Evolutionary conservation across 2,888 invertebrate genomes (phyloP), one percentile per base, ranked within the genome.

Genomic region (Galerucella pusilla): DNA sequence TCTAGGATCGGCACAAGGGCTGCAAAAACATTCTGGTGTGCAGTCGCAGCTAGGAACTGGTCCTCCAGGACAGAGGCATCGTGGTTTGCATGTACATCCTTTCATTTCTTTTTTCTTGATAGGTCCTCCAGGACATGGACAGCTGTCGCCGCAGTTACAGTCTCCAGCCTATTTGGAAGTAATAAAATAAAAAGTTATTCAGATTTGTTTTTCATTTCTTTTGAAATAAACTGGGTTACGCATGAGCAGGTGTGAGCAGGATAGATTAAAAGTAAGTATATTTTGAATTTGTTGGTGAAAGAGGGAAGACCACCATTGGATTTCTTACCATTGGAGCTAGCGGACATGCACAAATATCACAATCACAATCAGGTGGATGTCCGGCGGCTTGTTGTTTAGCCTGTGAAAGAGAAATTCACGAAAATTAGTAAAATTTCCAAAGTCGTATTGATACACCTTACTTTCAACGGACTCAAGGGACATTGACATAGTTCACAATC

Each of bases 401-500:
- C 67, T 61, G 28, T 16, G 45, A 64, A 7, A 57, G 9, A 57
- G 7, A 57, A 20, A 57, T 57, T 20, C 2, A 12, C 14, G 3
- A 12, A 49, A 49, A 49, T 49, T 49, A 12, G 12, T 49, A 4
- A 12, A 12, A 12, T 49, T 12, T 12, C 2, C 11, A 2, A 49
- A 49, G 12, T 49, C 14, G 12, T 4, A 49, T 12, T 49, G 14
- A 12, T 35, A 61, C 20, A 9, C 3, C 28, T 61, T 45, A 64
- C 64, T 16, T 64, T 64, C 16, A 64, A 45, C n/a, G 64, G 64
- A 46, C 64, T 16, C 3, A 64, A 7, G 0, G 75, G 71, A n/a
- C 77, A 78, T n/a, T 70, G 54, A 45, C 77, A 78, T 10, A 63
- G 20, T 10, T 57, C 42, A 54, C 77, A 70, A 59, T 61, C 70